A percentile compares a stretch with the other conserved stretches of the same genome.
phyloP scores from a whole-genome alignment of 2,113 vertebrate species.

The Clarias macrocephalus region DNA sequence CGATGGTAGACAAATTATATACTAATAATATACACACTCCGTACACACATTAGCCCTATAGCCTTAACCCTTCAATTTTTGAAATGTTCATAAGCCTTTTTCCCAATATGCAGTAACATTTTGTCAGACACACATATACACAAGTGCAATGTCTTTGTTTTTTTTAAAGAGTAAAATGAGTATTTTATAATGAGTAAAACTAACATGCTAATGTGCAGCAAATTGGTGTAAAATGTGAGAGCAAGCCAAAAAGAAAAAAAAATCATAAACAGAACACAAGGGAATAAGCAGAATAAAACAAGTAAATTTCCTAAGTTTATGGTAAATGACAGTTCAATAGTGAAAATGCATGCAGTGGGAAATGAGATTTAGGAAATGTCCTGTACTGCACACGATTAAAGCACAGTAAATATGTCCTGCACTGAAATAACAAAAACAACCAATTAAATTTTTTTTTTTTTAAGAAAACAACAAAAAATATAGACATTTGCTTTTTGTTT shows the following conservation, averaged over 20 bases:
- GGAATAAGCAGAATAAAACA: constrained; percentile 32
- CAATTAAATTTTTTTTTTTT: no score
- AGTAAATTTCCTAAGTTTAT: constrained; percentile 59
- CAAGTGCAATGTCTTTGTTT: constrained; percentile 67
- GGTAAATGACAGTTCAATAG: constrained; percentile 71
- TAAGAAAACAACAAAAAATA: neutral
- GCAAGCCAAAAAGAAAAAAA: constrained; percentile 68
- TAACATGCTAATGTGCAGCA: constrained; percentile 74
- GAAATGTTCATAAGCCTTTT: neutral
- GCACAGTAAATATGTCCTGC: neutral
- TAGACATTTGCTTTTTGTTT: neutral
- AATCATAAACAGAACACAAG: constrained; percentile 30
- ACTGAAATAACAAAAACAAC: neutral
- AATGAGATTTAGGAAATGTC: constrained; percentile 63
- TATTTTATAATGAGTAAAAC: constrained; percentile 65
- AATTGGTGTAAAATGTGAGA: constrained; percentile 69
- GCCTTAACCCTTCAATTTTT: constrained; percentile 42
- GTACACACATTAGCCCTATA: constrained; percentile 69
- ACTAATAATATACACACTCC: constrained; percentile 80
- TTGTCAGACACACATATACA: constrained; percentile 67
- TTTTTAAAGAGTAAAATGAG: neutral
- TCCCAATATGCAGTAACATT: constrained; percentile 56
- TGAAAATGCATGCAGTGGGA: constrained; percentile 75
- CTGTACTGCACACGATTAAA: constrained; percentile 49
- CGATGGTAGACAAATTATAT: constrained; percentile 72